Evolutionary conservation across 2,797 vertebrate species (phyloP).

Genomic region (Balearica regulorum): DNA sequence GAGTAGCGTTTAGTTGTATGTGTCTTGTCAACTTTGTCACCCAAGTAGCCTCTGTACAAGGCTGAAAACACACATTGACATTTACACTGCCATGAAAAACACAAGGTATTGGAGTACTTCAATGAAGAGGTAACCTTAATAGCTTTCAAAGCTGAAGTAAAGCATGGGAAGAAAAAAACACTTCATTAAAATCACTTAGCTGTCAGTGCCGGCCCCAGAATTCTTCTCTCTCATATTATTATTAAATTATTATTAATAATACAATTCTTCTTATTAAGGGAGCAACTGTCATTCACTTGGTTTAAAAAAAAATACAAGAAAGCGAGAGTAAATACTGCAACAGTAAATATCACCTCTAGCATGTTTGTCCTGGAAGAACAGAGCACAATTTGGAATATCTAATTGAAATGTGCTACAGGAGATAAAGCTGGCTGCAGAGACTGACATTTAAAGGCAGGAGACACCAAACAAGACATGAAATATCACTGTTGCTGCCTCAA

Average conservation of each 20-base stretch:
- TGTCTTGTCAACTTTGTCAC: background rate
- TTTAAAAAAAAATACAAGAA: background rate
- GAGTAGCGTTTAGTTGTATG: background rate
- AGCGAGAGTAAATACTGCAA: slow-evolving; percentile 17
- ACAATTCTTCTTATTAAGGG: slow-evolving; percentile 26
- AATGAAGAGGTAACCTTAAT: background rate
- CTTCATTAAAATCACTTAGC: slow-evolving; percentile 40
- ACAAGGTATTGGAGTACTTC: background rate
- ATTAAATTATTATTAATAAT: slow-evolving; percentile 53
- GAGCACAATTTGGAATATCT: slow-evolving; percentile 73
- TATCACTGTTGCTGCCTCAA: slow-evolving; percentile 68
- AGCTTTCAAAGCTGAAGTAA: background rate
- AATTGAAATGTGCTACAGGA: slow-evolving; percentile 80
- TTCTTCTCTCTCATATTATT: slow-evolving; percentile 6
- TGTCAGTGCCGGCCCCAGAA: background rate
- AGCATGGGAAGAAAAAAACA: background rate
- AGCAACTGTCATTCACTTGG: background rate
- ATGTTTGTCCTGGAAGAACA: slow-evolving; percentile 74
- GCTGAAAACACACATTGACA: background rate
- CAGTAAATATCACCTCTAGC: slow-evolving; percentile 75
- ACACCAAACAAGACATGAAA: slow-evolving; percentile 75
- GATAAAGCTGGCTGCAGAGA: slow-evolving; percentile 72
- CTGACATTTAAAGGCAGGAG: slow-evolving; percentile 77
- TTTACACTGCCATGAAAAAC: background rate
- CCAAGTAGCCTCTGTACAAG: background rate